Evolutionary conservation across 2,113 vertebrate species (phyloP), one percentile per base, ranked within the genome.

Genomic region (Ochotona curzoniae): DNA sequence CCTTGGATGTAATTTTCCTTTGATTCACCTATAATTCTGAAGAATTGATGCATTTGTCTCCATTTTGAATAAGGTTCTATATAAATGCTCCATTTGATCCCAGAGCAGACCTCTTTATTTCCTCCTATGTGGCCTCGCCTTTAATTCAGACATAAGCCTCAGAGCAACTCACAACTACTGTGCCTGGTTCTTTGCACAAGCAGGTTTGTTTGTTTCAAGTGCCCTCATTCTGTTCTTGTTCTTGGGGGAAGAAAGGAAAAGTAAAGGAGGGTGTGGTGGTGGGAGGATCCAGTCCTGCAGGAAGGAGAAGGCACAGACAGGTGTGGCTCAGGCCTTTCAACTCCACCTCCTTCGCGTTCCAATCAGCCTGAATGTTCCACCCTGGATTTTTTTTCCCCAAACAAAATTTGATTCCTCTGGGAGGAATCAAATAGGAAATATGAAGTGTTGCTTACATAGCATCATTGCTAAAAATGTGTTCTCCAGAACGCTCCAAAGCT

Each of bases 1-100:
- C 97, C 97, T 97, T 96, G 97, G 96, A 97, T 98, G 95, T 97
- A 97, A 98, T 98, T 98, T 98, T 95, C 96, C 97, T 98, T 98
- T 98, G 98, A 98, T 98, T 98, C 97, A 97, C 96, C 98, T 97
- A 93, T 98, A 98, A 98, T 98, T 98, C 97, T 97, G 97, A 97
- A 95, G 97, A 98, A 98, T 69, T 89, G 94, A 93, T 98, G 96
- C 97, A 98, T 98, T 98, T 98, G 96, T 98, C 97, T 98, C 97
- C 98, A 97, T 98, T 98, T 97, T 98, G 98, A 98, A 98, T 98
- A 95, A 97, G 95, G 95, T 94, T 98, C 98, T 94, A 97, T 97
- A 97, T 96, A 98, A 98, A 98, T 97, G 96, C 87, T 90, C 30
- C 90, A 97, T 98, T 97, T 98, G 97, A 98, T 98, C 98, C 98